phyloP scores from a whole-genome alignment of 2,797 vertebrate species.

The Gymnothorax reevesii region DNA sequence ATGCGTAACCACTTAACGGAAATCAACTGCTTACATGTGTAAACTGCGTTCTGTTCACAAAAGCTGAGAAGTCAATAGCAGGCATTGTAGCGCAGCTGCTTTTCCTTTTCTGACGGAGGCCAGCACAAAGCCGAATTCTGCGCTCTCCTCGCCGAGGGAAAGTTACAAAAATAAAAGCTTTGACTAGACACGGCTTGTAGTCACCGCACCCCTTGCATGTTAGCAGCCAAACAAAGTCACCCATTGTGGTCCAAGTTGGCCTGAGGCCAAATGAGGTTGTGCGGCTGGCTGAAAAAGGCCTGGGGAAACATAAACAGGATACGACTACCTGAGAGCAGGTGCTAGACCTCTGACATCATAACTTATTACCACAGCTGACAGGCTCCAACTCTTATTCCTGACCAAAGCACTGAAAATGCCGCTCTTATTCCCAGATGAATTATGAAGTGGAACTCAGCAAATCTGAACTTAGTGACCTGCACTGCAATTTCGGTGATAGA shows the following conservation, averaged over 20 bases:
- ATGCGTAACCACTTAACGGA: neutral
- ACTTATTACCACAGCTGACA: neutral
- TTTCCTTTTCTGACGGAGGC: neutral
- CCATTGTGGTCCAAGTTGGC: slow-evolving; percentile 46
- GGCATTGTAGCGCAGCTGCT: neutral
- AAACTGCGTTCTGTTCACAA: neutral
- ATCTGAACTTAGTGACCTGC: neutral
- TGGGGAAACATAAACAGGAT: slow-evolving; percentile 36
- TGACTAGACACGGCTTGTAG: slow-evolving; percentile 8
- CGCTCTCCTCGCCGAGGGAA: neutral
- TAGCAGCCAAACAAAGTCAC: slow-evolving; percentile 41
- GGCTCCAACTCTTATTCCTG: neutral
- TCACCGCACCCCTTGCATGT: slow-evolving; percentile 35
- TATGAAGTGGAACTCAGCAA: neutral
- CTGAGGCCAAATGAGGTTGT: slow-evolving; percentile 40
- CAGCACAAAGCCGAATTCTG: neutral
- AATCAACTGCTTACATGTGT: neutral
- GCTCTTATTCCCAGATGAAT: neutral
- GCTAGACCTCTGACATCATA: slow-evolving; percentile 38
- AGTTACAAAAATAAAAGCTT: slow-evolving; percentile 35
- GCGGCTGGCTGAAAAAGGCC: neutral
- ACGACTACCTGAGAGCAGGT: slow-evolving; percentile 46
- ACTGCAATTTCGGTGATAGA: neutral
- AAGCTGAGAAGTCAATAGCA: neutral
- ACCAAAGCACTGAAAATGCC: neutral